Evolutionary conservation across 2,888 invertebrate genomes (phyloP).

Genomic region (Drosophila recens): DNA sequence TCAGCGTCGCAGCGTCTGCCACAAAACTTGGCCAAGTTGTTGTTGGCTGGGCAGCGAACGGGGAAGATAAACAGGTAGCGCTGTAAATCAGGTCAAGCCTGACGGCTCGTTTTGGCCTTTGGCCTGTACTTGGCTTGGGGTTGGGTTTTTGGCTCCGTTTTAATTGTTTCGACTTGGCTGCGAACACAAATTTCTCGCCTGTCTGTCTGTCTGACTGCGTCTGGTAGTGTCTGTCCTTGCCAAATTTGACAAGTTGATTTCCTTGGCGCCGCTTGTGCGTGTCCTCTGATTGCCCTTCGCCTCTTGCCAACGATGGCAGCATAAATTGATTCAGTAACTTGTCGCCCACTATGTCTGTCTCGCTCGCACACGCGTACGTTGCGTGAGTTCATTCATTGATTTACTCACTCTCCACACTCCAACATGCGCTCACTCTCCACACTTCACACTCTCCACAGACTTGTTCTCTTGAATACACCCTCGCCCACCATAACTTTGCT

Average conservation of each 20-base stretch:
- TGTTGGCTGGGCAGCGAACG: conserved; percentile 1
- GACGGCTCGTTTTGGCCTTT: conserved; percentile 42
- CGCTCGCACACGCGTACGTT: conserved; percentile 47
- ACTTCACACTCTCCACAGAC: conserved; percentile 15
- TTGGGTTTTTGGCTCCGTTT: conserved; percentile 21
- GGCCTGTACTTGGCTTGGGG: conserved; percentile 13
- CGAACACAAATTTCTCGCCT: conserved; percentile 16
- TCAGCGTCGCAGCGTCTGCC: conserved; percentile 74
- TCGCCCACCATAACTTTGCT: conserved; percentile 3
- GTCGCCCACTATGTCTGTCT: conserved; percentile 20
- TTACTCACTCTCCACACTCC: conserved; percentile 38
- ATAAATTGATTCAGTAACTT: conserved; percentile 70
- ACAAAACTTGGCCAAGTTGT: conserved; percentile 60
- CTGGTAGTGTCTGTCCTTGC: conserved; percentile 62
- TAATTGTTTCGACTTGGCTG: conserved; percentile 41
- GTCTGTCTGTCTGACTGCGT: too few relatives aligned
- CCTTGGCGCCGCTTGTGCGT: conserved; percentile 63
- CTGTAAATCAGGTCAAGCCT: conserved; percentile 65
- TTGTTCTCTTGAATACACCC: not conserved
- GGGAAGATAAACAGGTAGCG: conserved; percentile 31
- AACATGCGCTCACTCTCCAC: conserved; percentile 18
- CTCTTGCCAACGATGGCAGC: conserved; percentile 25
- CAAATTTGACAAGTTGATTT: conserved; percentile 71
- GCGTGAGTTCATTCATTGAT: conserved; percentile 70
- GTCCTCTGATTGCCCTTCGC: conserved; percentile 71